Conservation (phyloP, 2,113 vertebrate genomes). For the Vombatus ursinus region DNA sequence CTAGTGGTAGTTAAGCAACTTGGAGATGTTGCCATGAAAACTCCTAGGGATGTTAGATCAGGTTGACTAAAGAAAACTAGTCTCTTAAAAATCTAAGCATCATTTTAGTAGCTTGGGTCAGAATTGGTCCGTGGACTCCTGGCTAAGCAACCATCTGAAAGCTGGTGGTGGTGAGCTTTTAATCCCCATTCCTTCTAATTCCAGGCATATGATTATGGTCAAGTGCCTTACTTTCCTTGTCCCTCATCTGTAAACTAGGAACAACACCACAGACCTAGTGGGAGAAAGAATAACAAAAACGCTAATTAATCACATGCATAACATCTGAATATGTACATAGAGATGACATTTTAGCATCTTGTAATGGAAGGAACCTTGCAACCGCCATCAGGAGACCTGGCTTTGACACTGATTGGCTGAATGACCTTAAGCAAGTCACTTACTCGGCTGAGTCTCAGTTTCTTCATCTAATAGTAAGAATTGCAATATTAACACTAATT, state of each 20-base stretch:
- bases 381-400: background rate
- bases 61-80: background rate
- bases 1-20: background rate
- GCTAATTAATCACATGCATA: background rate
- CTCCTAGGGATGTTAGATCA: background rate
- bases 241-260: background rate
- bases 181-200: background rate
- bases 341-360: background rate
- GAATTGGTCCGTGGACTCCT: background rate
- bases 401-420: rapidly evolving
- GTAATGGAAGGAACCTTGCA: background rate
- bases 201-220: background rate
- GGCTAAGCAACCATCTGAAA: background rate
- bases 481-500: background rate
- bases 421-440: background rate
- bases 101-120: background rate
- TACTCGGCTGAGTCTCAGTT: background rate
- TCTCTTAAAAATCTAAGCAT: background rate
- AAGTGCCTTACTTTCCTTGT: background rate
- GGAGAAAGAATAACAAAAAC: background rate
- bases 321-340: background rate
- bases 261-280: background rate
- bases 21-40: background rate
- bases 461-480: background rate
- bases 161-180: background rate